Percentiles rank a stretch among this genome's conserved stretches.
Evolutionary conservation across 2,113 vertebrate species (phyloP).

Genomic region (Gallinago paraguaiae): DNA sequence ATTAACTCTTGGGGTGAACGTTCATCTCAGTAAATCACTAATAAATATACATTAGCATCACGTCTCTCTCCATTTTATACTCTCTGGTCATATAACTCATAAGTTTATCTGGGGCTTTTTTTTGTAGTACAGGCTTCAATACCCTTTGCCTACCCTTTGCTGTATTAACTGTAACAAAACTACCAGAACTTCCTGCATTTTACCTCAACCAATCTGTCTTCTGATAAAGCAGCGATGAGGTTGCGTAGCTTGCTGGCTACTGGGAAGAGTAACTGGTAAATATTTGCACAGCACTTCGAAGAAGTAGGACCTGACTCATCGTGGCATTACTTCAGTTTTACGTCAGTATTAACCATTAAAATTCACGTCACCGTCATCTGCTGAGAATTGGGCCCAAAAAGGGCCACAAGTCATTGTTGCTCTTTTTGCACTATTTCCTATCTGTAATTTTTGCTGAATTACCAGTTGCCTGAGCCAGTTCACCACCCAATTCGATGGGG

Average conservation of each 20-base stretch:
- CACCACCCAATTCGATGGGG: neutral
- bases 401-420: neutral
- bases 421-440: neutral
- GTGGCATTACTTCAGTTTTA: neutral
- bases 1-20: slow-evolving; percentile 32
- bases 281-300: slow-evolving; percentile 37
- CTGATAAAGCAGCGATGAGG: neutral
- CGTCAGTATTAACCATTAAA: neutral
- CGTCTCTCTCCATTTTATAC: slow-evolving; percentile 7
- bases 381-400: neutral
- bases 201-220: neutral
- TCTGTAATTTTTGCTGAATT: neutral
- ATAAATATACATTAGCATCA: slow-evolving; percentile 53
- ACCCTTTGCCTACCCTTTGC: slow-evolving; percentile 10
- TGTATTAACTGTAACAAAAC: slow-evolving; percentile 19
- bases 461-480: neutral
- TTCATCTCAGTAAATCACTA: slow-evolving; percentile 40
- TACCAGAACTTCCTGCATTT: slow-evolving; percentile 2
- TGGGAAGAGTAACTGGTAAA: slow-evolving; percentile 37
- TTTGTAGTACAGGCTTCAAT: slow-evolving; percentile 5
- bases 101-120: neutral
- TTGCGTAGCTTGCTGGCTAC: neutral
- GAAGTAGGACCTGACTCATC: neutral
- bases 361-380: neutral
- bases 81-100: neutral